Base-by-base conservation (phyloP, 2,888 invertebrate genomes). In the Scelioninae gen. 2 region DNA sequence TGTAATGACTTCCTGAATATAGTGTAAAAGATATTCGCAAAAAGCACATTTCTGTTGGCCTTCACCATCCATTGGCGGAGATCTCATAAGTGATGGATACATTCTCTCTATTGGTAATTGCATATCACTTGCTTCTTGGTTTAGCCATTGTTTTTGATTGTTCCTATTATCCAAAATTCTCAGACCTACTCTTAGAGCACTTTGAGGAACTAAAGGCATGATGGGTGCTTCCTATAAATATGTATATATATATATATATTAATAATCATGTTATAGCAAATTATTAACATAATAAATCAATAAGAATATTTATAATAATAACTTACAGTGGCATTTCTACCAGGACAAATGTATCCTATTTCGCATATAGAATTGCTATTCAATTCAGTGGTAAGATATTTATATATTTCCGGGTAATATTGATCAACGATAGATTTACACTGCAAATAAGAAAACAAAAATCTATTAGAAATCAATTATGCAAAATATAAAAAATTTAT, bases 11-110 rank as follows among this genome's bases (percentile, higher is more conserved):
- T 92, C 89, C 83, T 96, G 95, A 45, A 95, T 79, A 75, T 92
- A 93, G 82, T 95, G 94, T 78, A 96, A 85, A 85, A 94, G 88
- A 86, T 94, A 94, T 86, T 95, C 92, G 82, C 96, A 96, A 83
- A 96, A 89, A 22, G 91, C 90, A 85, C 96, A 96, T 0, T 88
- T 83, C 75, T 91, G 82, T 80, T 89, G 87, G 81, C 84, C 72
- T 81, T 86, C 5, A 81, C 53, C 77, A 77, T 87, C 82, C 87
- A 86, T 82, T 78, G 69, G 48, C 5, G 78, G 81, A 2, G 78
- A 55, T 9, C 75, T 28, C 4, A 79, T 28, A 6, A 75, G 5
- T 15, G 74, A 31, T 37, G 77, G 68, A 50, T 73, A 73, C 85
- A 89, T 86, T 39, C 89, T 85, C 76, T 89, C 88, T 9, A 89